A percentile compares a stretch with the other conserved stretches of the same genome.
These are phyloP conservation scores for Triplophysa tibetana DNA, from an alignment of 2,113 vertebrate genomes.

Conservation along the genomic window DNA sequence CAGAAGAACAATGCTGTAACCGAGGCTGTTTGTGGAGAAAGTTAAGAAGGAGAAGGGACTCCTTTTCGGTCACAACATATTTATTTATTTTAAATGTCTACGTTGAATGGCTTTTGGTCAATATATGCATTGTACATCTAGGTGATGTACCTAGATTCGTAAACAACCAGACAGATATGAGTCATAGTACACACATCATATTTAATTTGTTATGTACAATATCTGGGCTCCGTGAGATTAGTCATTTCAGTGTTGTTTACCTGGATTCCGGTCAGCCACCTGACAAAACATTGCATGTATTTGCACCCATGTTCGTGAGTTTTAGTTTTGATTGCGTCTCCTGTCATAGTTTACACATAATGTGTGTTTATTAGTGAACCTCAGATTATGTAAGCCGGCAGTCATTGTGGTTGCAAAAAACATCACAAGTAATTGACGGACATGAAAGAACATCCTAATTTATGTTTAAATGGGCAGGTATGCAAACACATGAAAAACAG, in stretches of 20 bases:
- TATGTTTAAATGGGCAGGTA: background rate
- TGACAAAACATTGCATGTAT: background rate
- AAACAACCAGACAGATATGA: conserved; percentile 7
- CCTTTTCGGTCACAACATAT: conserved; percentile 29
- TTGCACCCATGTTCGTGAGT: background rate
- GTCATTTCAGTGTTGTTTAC: background rate
- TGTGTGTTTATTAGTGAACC: no score
- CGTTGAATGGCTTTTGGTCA: background rate
- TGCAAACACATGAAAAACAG: background rate
- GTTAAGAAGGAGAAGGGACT: conserved; percentile 32
- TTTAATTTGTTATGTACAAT: background rate
- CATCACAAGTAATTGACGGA: background rate
- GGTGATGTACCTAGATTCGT: conserved; percentile 1
- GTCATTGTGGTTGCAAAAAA: background rate
- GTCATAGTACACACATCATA: background rate
- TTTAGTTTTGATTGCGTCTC: no score
- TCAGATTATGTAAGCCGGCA: no score
- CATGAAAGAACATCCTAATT: no score
- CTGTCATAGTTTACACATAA: no score
- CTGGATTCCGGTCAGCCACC: background rate
- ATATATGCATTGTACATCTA: conserved; percentile 20
- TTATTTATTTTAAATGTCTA: conserved; percentile 31
- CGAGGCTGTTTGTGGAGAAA: conserved; percentile 42
- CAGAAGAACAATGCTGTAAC: conserved; percentile 70
- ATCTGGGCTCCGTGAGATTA: background rate